Conservation (phyloP, 2,888 invertebrate species). For the Ptycholaimellus sp. region DNA sequence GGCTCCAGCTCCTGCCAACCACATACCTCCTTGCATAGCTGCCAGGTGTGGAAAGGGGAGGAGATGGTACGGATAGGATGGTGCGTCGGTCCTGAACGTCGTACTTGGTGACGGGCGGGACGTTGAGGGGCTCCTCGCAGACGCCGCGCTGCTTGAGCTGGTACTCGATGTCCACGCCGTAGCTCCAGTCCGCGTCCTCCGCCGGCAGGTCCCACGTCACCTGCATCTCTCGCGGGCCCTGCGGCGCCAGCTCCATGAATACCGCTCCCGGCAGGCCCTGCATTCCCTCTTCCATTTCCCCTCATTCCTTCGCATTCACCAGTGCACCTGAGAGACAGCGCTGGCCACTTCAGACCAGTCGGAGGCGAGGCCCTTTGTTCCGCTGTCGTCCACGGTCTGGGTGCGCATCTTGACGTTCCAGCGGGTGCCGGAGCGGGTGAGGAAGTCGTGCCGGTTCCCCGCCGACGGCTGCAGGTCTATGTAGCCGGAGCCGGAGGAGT, state of each 20-base stretch:
- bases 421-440: slow-evolving; percentile 18
- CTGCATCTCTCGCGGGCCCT: slow-evolving; percentile 17
- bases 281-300: not conserved
- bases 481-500: slow-evolving; percentile 16
- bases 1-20: slow-evolving; percentile 3
- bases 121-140: slow-evolving; percentile 14
- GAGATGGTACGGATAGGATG: slow-evolving; percentile 11
- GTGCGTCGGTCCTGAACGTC: slow-evolving; percentile 22
- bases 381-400: slow-evolving; percentile 21
- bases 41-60: not conserved
- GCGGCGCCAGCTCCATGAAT: slow-evolving; percentile 20
- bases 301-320: not conserved
- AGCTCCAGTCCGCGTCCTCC: slow-evolving; percentile 22
- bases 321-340: slow-evolving; percentile 12
- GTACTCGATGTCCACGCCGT: slow-evolving; percentile 25
- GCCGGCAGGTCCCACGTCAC: slow-evolving; percentile 22
- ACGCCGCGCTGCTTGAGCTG: slow-evolving; percentile 17
- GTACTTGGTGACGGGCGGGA: slow-evolving; percentile 18
- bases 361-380: not conserved
- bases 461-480: slow-evolving; percentile 14
- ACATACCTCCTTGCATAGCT: not conserved
- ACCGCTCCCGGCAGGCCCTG: slow-evolving; percentile 21
- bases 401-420: slow-evolving; percentile 24
- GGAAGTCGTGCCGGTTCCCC: slow-evolving; percentile 11
- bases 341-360: slow-evolving; percentile 18